These are phyloP conservation scores for Corythornis vintsioides DNA, from an alignment of 2,113 vertebrate species.

Conservation along the genomic window DNA sequence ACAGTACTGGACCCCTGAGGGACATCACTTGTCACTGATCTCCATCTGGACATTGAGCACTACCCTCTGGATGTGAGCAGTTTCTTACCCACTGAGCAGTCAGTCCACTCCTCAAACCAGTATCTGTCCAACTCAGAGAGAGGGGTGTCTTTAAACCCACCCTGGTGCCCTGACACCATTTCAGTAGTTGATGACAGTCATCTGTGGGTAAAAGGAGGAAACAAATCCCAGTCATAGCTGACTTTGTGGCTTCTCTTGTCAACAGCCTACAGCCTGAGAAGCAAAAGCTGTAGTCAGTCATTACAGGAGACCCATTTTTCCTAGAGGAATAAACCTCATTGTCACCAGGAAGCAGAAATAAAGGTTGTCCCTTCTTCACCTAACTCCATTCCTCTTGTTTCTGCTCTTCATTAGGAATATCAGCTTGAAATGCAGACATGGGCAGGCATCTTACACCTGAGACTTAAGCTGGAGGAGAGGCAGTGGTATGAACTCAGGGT, in stretches of 20 bases:
- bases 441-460: not conserved
- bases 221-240: not conserved
- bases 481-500: accelerated
- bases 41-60: not conserved
- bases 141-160: not conserved
- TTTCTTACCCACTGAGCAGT: not conserved
- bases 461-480: not conserved
- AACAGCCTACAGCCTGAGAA: not conserved
- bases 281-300: not conserved
- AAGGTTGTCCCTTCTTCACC: not conserved
- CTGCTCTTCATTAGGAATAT: not conserved
- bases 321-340: not conserved
- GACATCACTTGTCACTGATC: not conserved
- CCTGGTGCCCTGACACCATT: not conserved
- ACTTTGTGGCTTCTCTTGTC: not conserved
- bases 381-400: not conserved
- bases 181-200: not conserved
- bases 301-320: not conserved
- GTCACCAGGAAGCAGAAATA: not conserved
- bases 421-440: not conserved
- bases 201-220: not conserved
- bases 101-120: not conserved
- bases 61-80: not conserved
- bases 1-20: not conserved
- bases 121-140: not conserved